Conservation (phyloP, 2,888 invertebrate species). For the Apodemia mormo region DNA sequence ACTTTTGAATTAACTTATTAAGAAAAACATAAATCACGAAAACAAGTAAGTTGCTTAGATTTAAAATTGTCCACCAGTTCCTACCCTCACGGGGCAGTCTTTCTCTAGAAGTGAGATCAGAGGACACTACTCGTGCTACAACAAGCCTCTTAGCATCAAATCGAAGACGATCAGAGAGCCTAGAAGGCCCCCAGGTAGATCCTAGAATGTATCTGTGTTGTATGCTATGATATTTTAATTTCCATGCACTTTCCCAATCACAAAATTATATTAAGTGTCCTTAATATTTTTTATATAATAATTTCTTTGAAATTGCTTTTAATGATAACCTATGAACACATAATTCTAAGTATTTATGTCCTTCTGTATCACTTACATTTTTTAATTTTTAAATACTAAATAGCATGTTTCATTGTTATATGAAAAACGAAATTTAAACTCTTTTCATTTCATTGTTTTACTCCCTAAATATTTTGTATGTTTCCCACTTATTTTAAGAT, state of each 20-base stretch:
- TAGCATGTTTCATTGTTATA: no score
- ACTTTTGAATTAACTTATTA: no score
- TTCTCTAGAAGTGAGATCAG: conserved; percentile 82
- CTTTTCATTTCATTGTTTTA: no score
- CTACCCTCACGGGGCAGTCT: conserved; percentile 83
- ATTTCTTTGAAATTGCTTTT: no score
- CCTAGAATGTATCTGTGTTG: conserved; percentile 39
- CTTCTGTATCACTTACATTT: no score
- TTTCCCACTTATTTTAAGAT: no score
- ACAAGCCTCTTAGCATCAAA: conserved; percentile 72
- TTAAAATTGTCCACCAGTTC: conserved; percentile 59
- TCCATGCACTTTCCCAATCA: neutral
- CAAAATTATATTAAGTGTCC: neutral
- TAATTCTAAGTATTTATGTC: neutral
- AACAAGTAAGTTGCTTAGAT: conserved; percentile 1
- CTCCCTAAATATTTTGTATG: no score
- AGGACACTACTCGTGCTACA: conserved; percentile 66
- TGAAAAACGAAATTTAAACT: no score
- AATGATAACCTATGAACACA: neutral
- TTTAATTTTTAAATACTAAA: no score
- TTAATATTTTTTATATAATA: neutral
- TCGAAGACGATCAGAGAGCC: conserved; percentile 81
- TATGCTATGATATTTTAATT: conserved; percentile 27
- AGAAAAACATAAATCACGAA: neutral
- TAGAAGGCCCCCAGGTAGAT: conserved; percentile 82